A percentile compares a stretch with the other conserved stretches of the same genome.
Evolutionary conservation across 2,113 vertebrate species (phyloP).

Genomic region (Lathamus discolor): DNA sequence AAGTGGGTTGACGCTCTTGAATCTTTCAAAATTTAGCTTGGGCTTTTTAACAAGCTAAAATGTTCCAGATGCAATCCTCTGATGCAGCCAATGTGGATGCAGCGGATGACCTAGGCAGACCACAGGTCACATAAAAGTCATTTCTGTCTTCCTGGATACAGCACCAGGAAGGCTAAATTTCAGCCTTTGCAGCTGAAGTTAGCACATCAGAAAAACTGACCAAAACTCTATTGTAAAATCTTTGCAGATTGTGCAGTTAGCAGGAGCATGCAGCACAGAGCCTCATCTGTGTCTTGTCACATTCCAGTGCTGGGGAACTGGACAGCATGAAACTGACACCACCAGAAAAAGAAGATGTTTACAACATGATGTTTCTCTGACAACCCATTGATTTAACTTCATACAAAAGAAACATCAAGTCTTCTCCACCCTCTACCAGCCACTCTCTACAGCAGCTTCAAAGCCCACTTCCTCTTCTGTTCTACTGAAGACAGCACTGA

Average conservation of each 20-base stretch:
- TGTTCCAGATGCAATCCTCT: neutral
- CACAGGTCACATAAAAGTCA: neutral
- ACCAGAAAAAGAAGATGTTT: neutral
- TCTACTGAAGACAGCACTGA: neutral
- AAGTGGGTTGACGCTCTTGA: neutral
- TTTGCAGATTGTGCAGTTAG: neutral
- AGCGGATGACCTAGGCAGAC: neutral
- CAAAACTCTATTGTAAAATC: neutral
- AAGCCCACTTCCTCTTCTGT: neutral
- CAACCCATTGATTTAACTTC: neutral
- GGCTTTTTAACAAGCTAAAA: neutral
- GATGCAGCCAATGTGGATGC: accelerated
- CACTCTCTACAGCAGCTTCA: neutral
- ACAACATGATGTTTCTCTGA: neutral
- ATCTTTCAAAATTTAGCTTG: neutral
- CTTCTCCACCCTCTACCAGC: neutral
- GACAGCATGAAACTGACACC: neutral
- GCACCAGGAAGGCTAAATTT: neutral
- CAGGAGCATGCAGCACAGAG: neutral
- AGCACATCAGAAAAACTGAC: neutral
- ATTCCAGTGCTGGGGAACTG: neutral
- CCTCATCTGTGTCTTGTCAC: neutral
- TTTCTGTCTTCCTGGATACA: neutral
- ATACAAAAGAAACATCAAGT: neutral
- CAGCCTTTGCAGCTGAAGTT: neutral